Conservation (phyloP, 2,888 invertebrate genomes). For the Nasonia oneida region DNA sequence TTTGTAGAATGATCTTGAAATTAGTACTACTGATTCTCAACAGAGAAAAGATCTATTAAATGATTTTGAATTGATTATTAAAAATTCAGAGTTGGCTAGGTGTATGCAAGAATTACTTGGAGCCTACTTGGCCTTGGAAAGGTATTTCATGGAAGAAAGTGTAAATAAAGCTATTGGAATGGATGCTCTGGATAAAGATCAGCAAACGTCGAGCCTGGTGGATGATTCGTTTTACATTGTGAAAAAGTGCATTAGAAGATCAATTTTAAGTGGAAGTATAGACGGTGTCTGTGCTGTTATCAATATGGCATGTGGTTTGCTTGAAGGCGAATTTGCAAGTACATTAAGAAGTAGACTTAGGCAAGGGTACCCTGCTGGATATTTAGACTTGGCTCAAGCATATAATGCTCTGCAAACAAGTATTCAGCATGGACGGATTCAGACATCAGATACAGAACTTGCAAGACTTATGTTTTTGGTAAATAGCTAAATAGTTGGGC, state of each 20-base stretch:
- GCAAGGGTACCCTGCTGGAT: slow-evolving; percentile 89
- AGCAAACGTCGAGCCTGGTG: slow-evolving; percentile 93
- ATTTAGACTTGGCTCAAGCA: slow-evolving; percentile 89
- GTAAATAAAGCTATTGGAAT: slow-evolving; percentile 93
- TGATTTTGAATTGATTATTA: slow-evolving; percentile 84
- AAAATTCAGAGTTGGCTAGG: slow-evolving; percentile 86
- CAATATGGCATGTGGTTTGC: slow-evolving; percentile 92
- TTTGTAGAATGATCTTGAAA: slow-evolving; percentile 83
- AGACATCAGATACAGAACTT: slow-evolving; percentile 89
- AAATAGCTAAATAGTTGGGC: slow-evolving; percentile 66
- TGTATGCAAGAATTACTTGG: slow-evolving; percentile 92
- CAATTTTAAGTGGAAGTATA: slow-evolving; percentile 93
- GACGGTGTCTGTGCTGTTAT: slow-evolving; percentile 98
- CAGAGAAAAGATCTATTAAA: slow-evolving; percentile 79
- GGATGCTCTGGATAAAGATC: slow-evolving; percentile 87
- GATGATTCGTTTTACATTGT: slow-evolving; percentile 99
- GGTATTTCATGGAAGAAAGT: slow-evolving; percentile 97
- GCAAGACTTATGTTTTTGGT: slow-evolving; percentile 89
- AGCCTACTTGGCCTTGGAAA: slow-evolving; percentile 94
- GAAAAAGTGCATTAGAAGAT: slow-evolving; percentile 95
- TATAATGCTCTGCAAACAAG: slow-evolving; percentile 91
- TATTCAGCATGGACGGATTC: slow-evolving; percentile 89
- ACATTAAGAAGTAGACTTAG: slow-evolving; percentile 87
- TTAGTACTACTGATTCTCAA: slow-evolving; percentile 81
- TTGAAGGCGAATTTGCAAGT: slow-evolving; percentile 92